Conservation (phyloP, 2,113 vertebrate genomes). For the Amphilophus citrinellus region DNA sequence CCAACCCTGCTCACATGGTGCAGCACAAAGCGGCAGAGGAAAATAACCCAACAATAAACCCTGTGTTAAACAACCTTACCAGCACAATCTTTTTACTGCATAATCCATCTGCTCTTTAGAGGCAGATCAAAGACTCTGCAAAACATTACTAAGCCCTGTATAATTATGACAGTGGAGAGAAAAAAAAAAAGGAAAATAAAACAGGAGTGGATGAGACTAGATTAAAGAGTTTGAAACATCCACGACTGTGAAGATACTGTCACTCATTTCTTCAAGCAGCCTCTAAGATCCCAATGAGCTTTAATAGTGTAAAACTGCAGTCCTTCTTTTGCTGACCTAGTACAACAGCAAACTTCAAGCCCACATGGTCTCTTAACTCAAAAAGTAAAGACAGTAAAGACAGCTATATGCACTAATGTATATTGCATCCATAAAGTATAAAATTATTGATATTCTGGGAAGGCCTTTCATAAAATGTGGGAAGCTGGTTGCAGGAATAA, state of each 20-base stretch:
- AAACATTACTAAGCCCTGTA: conserved; percentile 52
- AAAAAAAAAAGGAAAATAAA: conserved; percentile 40
- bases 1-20: conserved; percentile 1
- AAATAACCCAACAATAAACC: conserved; percentile 2
- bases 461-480: background rate
- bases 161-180: conserved; percentile 55
- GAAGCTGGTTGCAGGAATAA: background rate
- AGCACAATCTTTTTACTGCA: conserved; percentile 14
- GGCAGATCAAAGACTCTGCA: conserved; percentile 57
- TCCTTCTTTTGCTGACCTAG: background rate
- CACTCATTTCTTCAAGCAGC: conserved; percentile 47
- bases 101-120: conserved; percentile 50
- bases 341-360: conserved; percentile 9
- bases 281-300: conserved; percentile 15
- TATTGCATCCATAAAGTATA: background rate
- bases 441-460: background rate
- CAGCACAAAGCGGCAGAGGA: conserved; percentile 9
- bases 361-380: background rate
- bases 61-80: conserved; percentile 17
- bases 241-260: conserved; percentile 16
- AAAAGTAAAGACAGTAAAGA: background rate
- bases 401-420: background rate
- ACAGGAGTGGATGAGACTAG: conserved; percentile 49
- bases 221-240: conserved; percentile 53
- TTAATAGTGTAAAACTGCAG: conserved; percentile 17